Evolutionary conservation across 2,113 vertebrate species (phyloP), one percentile per base, ranked within the genome.

Genomic region (Xenopus laevis): DNA sequence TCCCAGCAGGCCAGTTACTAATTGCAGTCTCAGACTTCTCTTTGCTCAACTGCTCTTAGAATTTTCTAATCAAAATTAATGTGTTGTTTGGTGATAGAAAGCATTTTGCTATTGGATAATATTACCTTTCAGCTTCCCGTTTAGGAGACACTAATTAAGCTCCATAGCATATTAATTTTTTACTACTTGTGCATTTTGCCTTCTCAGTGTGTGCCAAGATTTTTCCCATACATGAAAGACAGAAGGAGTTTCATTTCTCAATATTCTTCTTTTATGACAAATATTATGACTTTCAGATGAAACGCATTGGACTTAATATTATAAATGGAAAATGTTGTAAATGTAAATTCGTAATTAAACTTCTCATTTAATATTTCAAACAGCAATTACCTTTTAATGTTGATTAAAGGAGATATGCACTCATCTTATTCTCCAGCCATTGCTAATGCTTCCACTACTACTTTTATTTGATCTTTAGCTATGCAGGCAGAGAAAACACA

Each of bases 401-500:
- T 71, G 59, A 74, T 70, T 78, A 79, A 78, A 72, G 74, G 55
- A 61, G 3, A 10, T 55, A 69, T 68, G 71, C 12, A 18, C 13
- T 81, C 57, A 23, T 13, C 59, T 77, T 78, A 70, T 7, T 65
- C 18, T 74, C 3, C 58, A 78, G 72, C 18, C 11, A 30, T 79
- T 79, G 20, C 57, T 81, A 78, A 64, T 80, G 50, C 57, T 75
- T 47, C 46, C 77, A 27, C 17, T 81, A 81, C 55, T 61, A 69
- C 11, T 55, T 84, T 77, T 33, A 45, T 79, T 76, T 68, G 65
- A 45, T 71, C 66, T 64, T 13, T 13, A 82, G 45, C 50, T 63
- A 79, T 6, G 47, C 21, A 44, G 50, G 71, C 62, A 83, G 33
- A 70, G 68, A 84, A 78, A 81, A 71, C 65, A 68, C 70, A 68